phyloP scores from a whole-genome alignment of 2,797 vertebrate species.

The Acipenser ruthenus region DNA sequence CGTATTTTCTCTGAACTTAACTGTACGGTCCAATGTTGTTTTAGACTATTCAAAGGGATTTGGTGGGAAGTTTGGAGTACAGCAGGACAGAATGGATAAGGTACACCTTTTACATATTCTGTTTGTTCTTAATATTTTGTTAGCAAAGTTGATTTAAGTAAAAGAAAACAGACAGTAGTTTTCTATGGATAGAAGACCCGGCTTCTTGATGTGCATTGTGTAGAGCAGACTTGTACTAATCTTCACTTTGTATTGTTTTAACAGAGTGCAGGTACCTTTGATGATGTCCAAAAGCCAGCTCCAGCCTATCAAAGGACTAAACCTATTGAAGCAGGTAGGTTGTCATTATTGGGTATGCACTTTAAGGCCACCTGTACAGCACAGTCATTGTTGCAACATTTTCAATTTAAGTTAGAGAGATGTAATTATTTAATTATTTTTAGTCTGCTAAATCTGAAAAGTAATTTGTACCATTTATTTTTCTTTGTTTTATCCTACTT shows the following conservation, averaged over 20 bases:
- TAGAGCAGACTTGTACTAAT: no score
- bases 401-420: no score
- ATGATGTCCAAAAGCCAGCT: conserved; percentile 72
- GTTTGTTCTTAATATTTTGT: not conserved
- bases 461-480: no score
- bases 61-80: conserved; percentile 88
- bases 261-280: conserved; percentile 86
- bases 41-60: conserved; percentile 77
- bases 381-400: no score
- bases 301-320: conserved; percentile 82
- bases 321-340: conserved; percentile 83
- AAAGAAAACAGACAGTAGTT: no score
- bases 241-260: not conserved
- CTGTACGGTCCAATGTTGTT: not conserved
- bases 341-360: not conserved
- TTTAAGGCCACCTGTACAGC: no score
- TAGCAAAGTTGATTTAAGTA: no score
- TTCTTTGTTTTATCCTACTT: no score
- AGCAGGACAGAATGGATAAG: conserved; percentile 89
- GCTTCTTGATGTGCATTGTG: no score
- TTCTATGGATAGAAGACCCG: no score
- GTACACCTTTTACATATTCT: conserved; percentile 30
- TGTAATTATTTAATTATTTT: no score
- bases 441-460: no score
- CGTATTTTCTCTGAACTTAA: not conserved